Evolutionary conservation across 2,113 vertebrate genomes (phyloP).

Genomic region (Guaruba guarouba): DNA sequence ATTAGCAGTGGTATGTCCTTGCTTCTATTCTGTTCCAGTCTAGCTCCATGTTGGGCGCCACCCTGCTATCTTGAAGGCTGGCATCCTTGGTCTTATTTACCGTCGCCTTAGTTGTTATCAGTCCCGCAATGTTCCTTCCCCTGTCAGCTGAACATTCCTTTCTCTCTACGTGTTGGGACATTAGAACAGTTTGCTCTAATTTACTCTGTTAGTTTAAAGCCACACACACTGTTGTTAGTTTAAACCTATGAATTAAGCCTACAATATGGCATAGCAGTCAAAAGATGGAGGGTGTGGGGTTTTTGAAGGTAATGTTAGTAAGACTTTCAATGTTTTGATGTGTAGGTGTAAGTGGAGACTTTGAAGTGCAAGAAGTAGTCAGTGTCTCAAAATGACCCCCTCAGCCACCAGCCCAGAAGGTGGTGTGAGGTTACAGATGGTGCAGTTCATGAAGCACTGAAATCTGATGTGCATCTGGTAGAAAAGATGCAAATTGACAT

Average conservation of each 20-base stretch:
- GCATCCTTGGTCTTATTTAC: background rate
- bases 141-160: background rate
- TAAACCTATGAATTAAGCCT: background rate
- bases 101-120: background rate
- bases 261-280: background rate
- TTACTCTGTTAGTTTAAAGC: background rate
- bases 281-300: background rate
- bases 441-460: background rate
- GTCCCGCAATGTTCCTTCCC: background rate
- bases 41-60: background rate
- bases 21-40: background rate
- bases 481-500: background rate
- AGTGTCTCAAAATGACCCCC: background rate
- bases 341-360: accelerated
- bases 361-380: background rate
- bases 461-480: background rate
- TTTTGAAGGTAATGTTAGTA: background rate
- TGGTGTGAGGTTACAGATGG: background rate
- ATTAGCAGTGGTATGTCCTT: background rate
- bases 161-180: background rate
- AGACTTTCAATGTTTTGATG: background rate
- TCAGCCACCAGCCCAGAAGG: background rate
- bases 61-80: background rate
- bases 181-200: background rate
- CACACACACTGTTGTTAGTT: background rate